Base-by-base conservation (phyloP, 2,113 vertebrate species). In the Pteruthius melanotis region DNA sequence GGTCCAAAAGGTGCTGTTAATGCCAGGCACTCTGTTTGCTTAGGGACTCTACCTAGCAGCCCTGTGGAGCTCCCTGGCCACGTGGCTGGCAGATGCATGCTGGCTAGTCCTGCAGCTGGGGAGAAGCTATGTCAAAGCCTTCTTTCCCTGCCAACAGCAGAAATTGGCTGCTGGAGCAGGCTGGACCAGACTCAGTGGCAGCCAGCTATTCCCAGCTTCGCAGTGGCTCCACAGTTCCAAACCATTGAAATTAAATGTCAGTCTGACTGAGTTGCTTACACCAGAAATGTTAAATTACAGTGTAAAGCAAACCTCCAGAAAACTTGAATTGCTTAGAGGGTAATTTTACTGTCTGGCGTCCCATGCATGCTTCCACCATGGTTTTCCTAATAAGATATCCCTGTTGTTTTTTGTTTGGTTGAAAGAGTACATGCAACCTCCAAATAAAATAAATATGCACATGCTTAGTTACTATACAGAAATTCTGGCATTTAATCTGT, bases 271-370 rank as follows among this genome's bases (percentile, higher is more conserved):
- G 60, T 7, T 90, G 60, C 87, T 96, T 96, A 56, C 65, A 72
- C 83, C 27, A 92, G 88, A 71, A 95, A 95, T 65, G 60, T 60
- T 82, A 95, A 94, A 97, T 97, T 96, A 89, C 69, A 93, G 76
- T 82, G 80, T 90, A 90, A 70, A 92, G 15, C 37, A 93, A 97
- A 75, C 64, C 72, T 81, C 74, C 13, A 50, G 76, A 90, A 81
- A 70, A 64, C 45, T 75, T 49, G 17, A 87, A 79, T 84, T 89
- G 49, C 92, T 87, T 68, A 61, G 44, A 86, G 64, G 39, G 74
- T 71, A 87, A 89, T 96, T 96, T 94, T 60, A 30, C 53, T 65
- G 39, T 86, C 86, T 47, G 69, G 90, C n/a, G 84, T 53, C n/a
- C 56, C n/a, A 20, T 37, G 64, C 4, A 11, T 68, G 7, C 59